phyloP scores from a whole-genome alignment of 2,797 vertebrate genomes.

The Halcyon badia region DNA sequence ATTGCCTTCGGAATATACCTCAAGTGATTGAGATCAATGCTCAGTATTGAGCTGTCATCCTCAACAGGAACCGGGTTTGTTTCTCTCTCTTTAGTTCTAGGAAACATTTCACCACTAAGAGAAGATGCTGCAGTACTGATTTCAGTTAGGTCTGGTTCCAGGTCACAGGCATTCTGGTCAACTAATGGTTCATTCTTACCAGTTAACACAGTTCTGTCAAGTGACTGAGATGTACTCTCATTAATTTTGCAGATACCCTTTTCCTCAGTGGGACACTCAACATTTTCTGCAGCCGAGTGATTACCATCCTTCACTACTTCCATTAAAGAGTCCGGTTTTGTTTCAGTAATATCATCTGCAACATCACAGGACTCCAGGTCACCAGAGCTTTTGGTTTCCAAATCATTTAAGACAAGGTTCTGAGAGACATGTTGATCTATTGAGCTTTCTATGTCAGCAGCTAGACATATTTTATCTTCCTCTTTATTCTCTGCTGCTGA shows the following conservation, averaged over 20 bases:
- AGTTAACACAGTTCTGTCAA: not conserved
- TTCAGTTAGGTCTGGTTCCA: slow-evolving; percentile 73
- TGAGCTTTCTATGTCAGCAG: not conserved
- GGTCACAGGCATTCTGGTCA: slow-evolving; percentile 55
- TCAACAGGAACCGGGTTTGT: slow-evolving; percentile 73
- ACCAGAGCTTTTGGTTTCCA: slow-evolving; percentile 28
- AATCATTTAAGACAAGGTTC: slow-evolving; percentile 3
- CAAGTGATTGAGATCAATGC: slow-evolving; percentile 88
- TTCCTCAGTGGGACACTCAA: not conserved
- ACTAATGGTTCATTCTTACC: not conserved
- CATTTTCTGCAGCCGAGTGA: not conserved
- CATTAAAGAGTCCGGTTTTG: slow-evolving; percentile 46
- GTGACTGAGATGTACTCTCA: not conserved
- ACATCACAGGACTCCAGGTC: slow-evolving; percentile 34
- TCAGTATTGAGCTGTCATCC: slow-evolving; percentile 94
- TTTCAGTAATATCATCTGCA: slow-evolving; percentile 9
- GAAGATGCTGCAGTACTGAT: slow-evolving; percentile 33
- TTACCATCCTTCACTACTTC: slow-evolving; percentile 22
- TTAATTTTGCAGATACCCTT: not conserved
- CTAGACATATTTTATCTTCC: not conserved
- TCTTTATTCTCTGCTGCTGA: slow-evolving; percentile 13
- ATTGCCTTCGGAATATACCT: slow-evolving; percentile 91
- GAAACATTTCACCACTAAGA: slow-evolving; percentile 33
- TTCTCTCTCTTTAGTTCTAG: slow-evolving; percentile 58
- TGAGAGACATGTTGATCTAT: slow-evolving; percentile 19